Percentiles rank a stretch among this genome's conserved stretches.
phyloP scores from a whole-genome alignment of 2,888 invertebrate species.

The Atherix ibis region DNA sequence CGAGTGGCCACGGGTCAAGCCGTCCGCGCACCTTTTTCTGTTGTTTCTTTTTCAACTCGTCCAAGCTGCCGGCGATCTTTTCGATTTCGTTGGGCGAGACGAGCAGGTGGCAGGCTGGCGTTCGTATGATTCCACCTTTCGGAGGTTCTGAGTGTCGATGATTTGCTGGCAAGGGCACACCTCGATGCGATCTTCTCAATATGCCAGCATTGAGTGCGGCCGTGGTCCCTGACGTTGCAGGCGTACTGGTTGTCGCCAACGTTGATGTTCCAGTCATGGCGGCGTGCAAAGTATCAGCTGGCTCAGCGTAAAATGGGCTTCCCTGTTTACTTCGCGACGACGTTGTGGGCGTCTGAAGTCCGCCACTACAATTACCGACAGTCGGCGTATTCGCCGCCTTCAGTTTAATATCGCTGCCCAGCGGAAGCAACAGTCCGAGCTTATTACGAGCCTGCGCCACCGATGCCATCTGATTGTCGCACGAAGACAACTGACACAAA shows the following conservation, averaged over 20 bases:
- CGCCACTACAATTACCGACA: too few species aligned
- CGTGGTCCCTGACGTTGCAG: not conserved
- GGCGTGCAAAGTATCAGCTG: conserved; percentile 61
- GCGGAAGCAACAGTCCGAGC: conserved; percentile 23
- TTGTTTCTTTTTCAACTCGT: conserved; percentile 37
- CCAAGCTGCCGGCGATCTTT: conserved; percentile 30
- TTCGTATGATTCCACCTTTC: conserved; percentile 24
- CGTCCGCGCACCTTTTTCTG: conserved; percentile 29
- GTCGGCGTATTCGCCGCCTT: conserved; percentile 26
- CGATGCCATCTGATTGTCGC: not conserved
- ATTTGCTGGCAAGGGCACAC: conserved; percentile 29
- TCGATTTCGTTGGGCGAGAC: conserved; percentile 38
- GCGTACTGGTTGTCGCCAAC: not conserved
- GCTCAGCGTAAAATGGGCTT: conserved; percentile 81
- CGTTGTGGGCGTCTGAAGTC: conserved; percentile 20
- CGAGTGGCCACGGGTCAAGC: conserved; percentile 59
- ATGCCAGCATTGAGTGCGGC: conserved; percentile 19
- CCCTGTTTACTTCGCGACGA: conserved; percentile 43
- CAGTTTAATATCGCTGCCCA: conserved; percentile 19
- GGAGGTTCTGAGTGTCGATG: conserved; percentile 48
- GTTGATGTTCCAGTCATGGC: conserved; percentile 11
- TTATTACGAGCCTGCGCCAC: conserved; percentile 17
- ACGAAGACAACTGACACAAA: too few species aligned
- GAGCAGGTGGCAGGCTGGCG: conserved; percentile 41
- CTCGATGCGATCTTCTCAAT: conserved; percentile 27